Percentiles rank a stretch among this genome's conserved stretches.
Conservation (phyloP, 2,797 vertebrate species). For the Cossypha polioptera region DNA sequence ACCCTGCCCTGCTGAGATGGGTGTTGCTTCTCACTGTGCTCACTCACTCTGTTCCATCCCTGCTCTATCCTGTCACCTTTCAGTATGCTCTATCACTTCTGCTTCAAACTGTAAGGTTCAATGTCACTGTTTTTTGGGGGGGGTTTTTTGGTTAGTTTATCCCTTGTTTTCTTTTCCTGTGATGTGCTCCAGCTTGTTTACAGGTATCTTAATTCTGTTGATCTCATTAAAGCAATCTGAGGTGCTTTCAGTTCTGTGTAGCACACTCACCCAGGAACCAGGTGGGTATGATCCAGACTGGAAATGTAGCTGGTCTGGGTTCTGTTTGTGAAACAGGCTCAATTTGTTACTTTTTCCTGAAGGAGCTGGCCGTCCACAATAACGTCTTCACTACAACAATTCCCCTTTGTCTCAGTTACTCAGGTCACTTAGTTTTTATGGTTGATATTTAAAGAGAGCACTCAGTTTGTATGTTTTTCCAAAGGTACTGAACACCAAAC, state of each 20-base stretch:
- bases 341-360: background rate
- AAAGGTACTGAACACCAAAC: background rate
- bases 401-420: background rate
- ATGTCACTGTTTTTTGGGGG: accelerated
- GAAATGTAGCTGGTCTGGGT: background rate
- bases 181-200: background rate
- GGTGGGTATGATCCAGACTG: background rate
- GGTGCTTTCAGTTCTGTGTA: background rate
- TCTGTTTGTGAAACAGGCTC: background rate
- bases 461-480: background rate
- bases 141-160: background rate
- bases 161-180: background rate
- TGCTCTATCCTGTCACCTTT: background rate
- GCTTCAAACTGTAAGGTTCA: background rate
- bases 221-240: background rate
- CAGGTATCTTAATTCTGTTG: background rate
- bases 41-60: background rate
- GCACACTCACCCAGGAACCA: background rate
- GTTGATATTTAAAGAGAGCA: background rate
- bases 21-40: background rate
- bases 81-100: background rate
- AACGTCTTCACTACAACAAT: background rate
- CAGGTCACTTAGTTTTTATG: background rate
- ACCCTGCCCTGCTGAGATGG: background rate
- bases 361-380: background rate